These are phyloP conservation scores for Odontomyia ornata DNA, from an alignment of 2,888 invertebrate genomes.

Conservation along the genomic window DNA sequence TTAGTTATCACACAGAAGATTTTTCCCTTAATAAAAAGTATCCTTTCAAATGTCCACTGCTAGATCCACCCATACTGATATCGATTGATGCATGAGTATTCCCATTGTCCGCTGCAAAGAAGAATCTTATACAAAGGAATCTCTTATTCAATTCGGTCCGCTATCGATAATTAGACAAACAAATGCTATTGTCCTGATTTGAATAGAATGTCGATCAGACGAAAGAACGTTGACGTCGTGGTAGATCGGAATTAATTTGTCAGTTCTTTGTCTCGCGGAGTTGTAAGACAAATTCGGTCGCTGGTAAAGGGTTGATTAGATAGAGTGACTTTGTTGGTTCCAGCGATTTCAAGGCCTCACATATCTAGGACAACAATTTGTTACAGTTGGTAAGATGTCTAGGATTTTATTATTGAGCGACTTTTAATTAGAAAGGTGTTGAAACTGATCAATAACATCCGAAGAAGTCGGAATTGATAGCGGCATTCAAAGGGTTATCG, in stretches of 20 bases:
- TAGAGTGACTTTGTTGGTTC: background rate
- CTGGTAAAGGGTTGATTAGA: constrained; percentile 44
- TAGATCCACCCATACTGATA: constrained; percentile 18
- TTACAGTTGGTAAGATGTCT: background rate
- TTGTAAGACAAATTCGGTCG: constrained; percentile 37
- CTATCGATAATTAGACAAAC: constrained; percentile 16
- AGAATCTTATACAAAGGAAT: background rate
- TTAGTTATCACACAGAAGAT: constrained; percentile 24
- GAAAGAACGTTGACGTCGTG: background rate
- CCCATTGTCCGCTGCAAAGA: background rate
- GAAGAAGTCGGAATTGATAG: background rate
- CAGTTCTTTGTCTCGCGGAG: constrained; percentile 5
- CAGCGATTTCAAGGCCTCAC: background rate
- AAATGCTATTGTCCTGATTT: constrained; percentile 29
- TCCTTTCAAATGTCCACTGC: background rate
- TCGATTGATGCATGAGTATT: background rate
- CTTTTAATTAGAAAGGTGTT: constrained; percentile 42
- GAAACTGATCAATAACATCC: constrained; percentile 1
- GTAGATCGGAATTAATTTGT: constrained; percentile 38
- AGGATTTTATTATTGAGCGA: background rate
- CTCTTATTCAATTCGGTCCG: background rate
- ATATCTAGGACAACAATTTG: background rate
- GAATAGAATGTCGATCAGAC: constrained; percentile 37
- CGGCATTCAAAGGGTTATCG: too few species aligned
- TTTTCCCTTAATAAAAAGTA: background rate